These are phyloP conservation scores for Argyresthia goedartella DNA, from an alignment of 2,888 invertebrate species.

Conservation along the genomic window DNA sequence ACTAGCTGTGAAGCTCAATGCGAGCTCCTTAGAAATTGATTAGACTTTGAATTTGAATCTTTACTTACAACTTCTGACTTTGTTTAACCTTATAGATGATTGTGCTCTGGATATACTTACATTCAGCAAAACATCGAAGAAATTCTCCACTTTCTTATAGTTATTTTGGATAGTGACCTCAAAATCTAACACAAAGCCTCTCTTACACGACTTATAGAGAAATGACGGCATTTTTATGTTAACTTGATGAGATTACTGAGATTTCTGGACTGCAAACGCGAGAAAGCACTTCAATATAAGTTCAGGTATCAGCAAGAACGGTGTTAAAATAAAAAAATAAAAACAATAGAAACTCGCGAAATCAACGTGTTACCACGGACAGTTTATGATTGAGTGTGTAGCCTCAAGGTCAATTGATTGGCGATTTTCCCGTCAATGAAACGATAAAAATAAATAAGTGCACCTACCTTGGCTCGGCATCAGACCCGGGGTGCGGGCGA, in stretches of 20 bases:
- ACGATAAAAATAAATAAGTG: slow-evolving; percentile 27
- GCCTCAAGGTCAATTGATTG: slow-evolving; percentile 2
- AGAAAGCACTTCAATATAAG: neutral
- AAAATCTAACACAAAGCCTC: slow-evolving; percentile 42
- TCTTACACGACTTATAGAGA: slow-evolving; percentile 49
- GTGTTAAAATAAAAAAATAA: neutral
- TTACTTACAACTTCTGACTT: no score
- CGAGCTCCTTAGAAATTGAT: no score
- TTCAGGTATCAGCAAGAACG: neutral
- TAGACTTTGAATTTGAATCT: no score
- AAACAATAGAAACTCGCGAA: neutral
- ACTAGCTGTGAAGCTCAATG: no score
- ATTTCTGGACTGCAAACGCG: neutral
- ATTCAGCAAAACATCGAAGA: slow-evolving; percentile 24
- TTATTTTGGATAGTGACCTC: slow-evolving; percentile 26
- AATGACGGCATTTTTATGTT: slow-evolving; percentile 35
- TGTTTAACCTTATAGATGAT: neutral
- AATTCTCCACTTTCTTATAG: slow-evolving; percentile 33
- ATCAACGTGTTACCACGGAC: neutral
- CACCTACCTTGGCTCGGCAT: slow-evolving; percentile 53
- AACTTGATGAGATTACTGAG: neutral
- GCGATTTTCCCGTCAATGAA: neutral
- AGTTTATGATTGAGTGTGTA: neutral
- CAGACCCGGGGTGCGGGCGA: slow-evolving; percentile 50
- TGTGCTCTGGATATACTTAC: slow-evolving; percentile 23